Conservation (phyloP, 2,797 vertebrate genomes). For the Rhincodon typus region DNA sequence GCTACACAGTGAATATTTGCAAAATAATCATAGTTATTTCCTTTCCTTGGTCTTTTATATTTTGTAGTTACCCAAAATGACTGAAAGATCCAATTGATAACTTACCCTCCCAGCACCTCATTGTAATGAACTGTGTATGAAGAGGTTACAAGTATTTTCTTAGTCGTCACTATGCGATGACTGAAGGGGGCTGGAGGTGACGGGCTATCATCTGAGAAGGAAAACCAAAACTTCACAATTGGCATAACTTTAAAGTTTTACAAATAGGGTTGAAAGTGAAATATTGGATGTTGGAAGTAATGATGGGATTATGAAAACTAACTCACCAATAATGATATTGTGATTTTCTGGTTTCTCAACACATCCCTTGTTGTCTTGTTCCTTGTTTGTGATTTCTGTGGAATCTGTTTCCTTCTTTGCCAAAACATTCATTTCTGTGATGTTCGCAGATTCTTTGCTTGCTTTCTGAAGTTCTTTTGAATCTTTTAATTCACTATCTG, state of each 20-base stretch:
- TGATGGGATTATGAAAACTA: not conserved
- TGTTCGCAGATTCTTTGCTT: not conserved
- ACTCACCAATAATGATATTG: constrained; percentile 24
- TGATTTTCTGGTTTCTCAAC: not conserved
- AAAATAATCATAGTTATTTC: not conserved
- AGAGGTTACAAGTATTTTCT: constrained; percentile 56
- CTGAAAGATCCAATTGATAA: constrained; percentile 32
- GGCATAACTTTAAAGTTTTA: not conserved
- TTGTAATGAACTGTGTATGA: constrained; percentile 62
- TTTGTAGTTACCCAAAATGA: not conserved
- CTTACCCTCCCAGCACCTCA: constrained; percentile 73
- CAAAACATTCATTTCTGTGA: not conserved
- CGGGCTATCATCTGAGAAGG: constrained; percentile 67
- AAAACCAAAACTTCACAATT: not conserved
- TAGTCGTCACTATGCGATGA: constrained; percentile 70
- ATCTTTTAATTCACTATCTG: not conserved
- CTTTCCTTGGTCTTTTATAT: not conserved
- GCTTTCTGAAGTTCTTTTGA: not conserved
- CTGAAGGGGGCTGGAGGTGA: constrained; percentile 71
- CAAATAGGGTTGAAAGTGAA: not conserved
- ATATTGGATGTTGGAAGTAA: not conserved
- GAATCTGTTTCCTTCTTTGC: not conserved
- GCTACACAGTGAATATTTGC: not conserved
- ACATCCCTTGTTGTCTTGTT: not conserved
- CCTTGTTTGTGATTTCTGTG: not conserved